Evolutionary conservation across 1,140 invertebrate genomes (phyloP), one percentile per base, ranked within the genome.

Genomic region (Ips typographus): DNA sequence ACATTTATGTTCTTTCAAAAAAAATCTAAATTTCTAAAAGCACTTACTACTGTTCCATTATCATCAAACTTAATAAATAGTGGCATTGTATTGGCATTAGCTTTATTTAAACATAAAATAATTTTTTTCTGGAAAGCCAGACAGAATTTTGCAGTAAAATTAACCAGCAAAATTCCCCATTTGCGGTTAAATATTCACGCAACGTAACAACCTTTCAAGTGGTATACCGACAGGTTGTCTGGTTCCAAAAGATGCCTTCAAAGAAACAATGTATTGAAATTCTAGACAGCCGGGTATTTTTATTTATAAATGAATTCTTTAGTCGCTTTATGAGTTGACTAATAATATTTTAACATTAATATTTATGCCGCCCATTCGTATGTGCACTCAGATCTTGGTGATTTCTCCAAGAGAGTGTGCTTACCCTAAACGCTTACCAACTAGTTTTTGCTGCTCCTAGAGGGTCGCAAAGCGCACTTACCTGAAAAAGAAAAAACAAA

Each of bases 231-330:
- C 65, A 60, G 44, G 43, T 68, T 68, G 65, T 59, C 58, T 68
- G 65, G 40, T 38, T 40, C 65, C 47, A 60, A 52, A 68, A 55
- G 64, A 68, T 68, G 57, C 57, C 57, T 68, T 66, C 57, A 60
- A 68, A 68, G 65, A 60, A 22, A 60, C 53, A 68, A 60, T 60
- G 52, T 68, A 68, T 68, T 68, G 57, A 60, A 66, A 60, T 68
- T 60, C 65, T 53, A 56, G 38, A 55, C 42, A 68, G 39, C 40
- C 6, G 47, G 8, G 6, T 22, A 52, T 67, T 68, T 60, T 68
- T 68, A 37, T 68, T 52, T 68, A 52, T 68, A 68, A 60, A 60
- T 68, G 47, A 68, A 68, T 68, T 68, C 65, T 68, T 65, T 6
- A 37, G 43, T n/a, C 3, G 53, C 37, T 58, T 58, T 60, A 52